These are phyloP conservation scores for Lepidocyrtinus sp. DNA, from an alignment of 2,888 invertebrate genomes.

Conservation along the genomic window DNA sequence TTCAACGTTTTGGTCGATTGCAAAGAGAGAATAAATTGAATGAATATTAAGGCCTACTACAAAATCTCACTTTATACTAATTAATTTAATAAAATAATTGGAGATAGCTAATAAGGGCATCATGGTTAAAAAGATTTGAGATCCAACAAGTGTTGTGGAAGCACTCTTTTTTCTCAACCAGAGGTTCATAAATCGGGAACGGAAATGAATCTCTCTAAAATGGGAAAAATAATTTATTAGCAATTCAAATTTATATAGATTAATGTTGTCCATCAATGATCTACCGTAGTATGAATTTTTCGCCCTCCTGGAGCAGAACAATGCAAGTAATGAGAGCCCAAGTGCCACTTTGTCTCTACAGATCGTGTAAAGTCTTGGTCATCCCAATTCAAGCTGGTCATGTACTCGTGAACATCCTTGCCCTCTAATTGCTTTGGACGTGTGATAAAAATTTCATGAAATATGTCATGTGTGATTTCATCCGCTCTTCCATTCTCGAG, in stretches of 20 bases:
- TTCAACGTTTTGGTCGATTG: too few relatives aligned
- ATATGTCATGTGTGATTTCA: conserved; percentile 36
- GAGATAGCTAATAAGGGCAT: not conserved
- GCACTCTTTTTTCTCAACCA: not conserved
- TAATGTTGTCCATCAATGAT: too few relatives aligned
- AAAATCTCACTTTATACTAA: too few relatives aligned
- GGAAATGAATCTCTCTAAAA: conserved; percentile 31
- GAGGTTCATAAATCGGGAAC: conserved; percentile 33
- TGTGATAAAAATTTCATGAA: conserved; percentile 37
- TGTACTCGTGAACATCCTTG: conserved; percentile 43
- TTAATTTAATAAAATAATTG: not conserved
- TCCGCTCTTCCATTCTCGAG: conserved; percentile 41
- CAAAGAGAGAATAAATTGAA: too few relatives aligned
- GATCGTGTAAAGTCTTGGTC: conserved; percentile 28
- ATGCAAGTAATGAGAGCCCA: conserved; percentile 45
- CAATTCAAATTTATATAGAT: too few relatives aligned
- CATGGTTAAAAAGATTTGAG: not conserved
- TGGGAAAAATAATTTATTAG: not conserved
- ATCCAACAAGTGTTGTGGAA: not conserved
- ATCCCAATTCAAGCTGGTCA: conserved; percentile 51
- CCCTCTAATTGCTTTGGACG: conserved; percentile 30
- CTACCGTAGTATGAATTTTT: conserved; percentile 33
- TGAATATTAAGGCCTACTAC: too few relatives aligned
- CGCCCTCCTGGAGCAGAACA: conserved; percentile 39
- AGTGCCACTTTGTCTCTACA: conserved; percentile 22